A percentile compares a stretch with the other conserved stretches of the same genome.
Conservation (phyloP, 2,113 vertebrate genomes). For the Nerophis ophidion region DNA sequence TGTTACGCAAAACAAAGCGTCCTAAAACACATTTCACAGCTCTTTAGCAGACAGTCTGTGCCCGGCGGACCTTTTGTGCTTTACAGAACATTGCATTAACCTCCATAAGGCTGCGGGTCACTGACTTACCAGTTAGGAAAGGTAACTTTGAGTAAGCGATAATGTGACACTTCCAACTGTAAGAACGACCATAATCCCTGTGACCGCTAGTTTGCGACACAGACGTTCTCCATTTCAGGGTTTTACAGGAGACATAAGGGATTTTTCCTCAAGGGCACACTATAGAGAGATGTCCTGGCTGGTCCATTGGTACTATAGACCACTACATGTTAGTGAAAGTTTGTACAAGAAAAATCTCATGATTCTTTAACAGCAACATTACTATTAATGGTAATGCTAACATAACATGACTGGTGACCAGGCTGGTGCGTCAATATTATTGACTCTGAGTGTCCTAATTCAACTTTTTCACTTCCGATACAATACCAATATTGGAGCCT, state of each 20-base stretch:
- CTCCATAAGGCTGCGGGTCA: slow-evolving; percentile 1
- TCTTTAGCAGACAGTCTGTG: slow-evolving; percentile 17
- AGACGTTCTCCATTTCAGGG: too few species aligned
- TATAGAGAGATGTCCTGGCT: too few species aligned
- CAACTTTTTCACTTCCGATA: too few species aligned
- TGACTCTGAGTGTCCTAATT: neutral
- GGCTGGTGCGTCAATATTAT: neutral
- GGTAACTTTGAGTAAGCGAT: slow-evolving; percentile 7
- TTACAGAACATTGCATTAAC: slow-evolving; percentile 16
- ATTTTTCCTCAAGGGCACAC: too few species aligned
- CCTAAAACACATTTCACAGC: slow-evolving; percentile 1
- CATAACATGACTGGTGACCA: neutral
- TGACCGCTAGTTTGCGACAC: too few species aligned
- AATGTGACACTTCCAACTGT: neutral
- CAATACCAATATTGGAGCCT: too few species aligned
- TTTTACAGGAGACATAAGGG: too few species aligned
- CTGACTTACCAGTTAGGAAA: slow-evolving; percentile 10
- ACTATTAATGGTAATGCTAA: neutral
- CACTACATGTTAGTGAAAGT: neutral
- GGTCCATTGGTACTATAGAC: neutral
- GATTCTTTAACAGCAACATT: neutral
- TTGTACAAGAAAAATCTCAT: too few species aligned
- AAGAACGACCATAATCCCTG: too few species aligned
- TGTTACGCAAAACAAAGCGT: neutral
- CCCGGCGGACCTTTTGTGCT: slow-evolving; percentile 12